These are phyloP conservation scores for Dromius quadrimaculatus DNA, from an alignment of 2,888 invertebrate genomes.

Conservation along the genomic window DNA sequence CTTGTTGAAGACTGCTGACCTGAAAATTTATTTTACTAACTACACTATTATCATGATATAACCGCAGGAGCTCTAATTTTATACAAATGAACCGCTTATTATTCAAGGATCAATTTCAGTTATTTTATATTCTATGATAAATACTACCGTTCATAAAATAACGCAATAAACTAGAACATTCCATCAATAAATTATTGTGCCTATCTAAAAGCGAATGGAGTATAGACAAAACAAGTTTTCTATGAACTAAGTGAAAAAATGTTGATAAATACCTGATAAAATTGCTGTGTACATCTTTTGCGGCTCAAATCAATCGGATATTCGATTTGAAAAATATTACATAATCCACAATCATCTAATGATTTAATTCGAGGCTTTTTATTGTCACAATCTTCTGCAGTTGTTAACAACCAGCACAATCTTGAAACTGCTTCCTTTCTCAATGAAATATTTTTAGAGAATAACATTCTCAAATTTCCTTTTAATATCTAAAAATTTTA, in stretches of 20 bases:
- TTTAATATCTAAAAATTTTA: constrained; percentile 63
- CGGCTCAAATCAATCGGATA: constrained; percentile 62
- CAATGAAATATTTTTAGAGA: constrained; percentile 63
- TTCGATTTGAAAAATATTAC: constrained; percentile 65
- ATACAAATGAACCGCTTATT: background rate
- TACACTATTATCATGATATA: constrained; percentile 22
- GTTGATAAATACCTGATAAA: constrained; percentile 63
- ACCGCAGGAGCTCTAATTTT: too few species aligned
- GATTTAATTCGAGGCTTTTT: constrained; percentile 68
- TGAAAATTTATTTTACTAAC: too few species aligned
- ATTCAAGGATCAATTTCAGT: too few species aligned
- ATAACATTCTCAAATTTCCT: constrained; percentile 68
- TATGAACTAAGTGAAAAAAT: too few species aligned
- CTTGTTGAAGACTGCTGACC: constrained; percentile 68
- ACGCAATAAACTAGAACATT: too few species aligned
- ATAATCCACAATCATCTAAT: constrained; percentile 66
- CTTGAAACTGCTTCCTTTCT: constrained; percentile 69
- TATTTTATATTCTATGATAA: too few species aligned
- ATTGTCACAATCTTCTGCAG: constrained; percentile 65
- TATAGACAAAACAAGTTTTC: too few species aligned
- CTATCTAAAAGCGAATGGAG: constrained; percentile 20
- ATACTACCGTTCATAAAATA: too few species aligned
- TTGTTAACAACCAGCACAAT: constrained; percentile 68
- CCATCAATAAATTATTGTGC: too few species aligned
- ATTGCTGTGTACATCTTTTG: constrained; percentile 61